These are phyloP conservation scores for Drosophila athabasca DNA, from an alignment of 1,140 invertebrate genomes.

Conservation along the genomic window DNA sequence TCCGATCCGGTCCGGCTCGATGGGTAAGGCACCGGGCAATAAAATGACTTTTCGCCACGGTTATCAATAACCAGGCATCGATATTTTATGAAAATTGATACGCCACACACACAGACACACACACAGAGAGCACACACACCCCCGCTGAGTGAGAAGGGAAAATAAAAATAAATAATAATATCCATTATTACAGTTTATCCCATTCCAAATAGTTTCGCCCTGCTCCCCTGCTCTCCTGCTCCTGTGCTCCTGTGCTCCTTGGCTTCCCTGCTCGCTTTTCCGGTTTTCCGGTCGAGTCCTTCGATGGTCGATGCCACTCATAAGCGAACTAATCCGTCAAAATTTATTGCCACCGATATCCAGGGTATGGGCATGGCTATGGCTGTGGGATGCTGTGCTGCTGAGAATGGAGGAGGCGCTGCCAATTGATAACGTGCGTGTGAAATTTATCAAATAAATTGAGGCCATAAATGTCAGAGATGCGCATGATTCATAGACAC, in stretches of 20 bases:
- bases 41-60: slow-evolving; percentile 78
- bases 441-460: slow-evolving; percentile 83
- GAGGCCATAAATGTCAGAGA: slow-evolving; percentile 79
- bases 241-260: too few relatives aligned
- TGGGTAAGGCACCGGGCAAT: slow-evolving; percentile 38
- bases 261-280: neutral
- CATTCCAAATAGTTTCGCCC: slow-evolving; percentile 65
- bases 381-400: too few relatives aligned
- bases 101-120: slow-evolving; percentile 46
- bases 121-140: neutral
- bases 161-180: slow-evolving; percentile 81
- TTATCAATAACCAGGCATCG: slow-evolving; percentile 79
- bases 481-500: slow-evolving; percentile 70
- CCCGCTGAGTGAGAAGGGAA: slow-evolving; percentile 30
- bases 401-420: slow-evolving; percentile 8
- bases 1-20: neutral
- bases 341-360: slow-evolving; percentile 71
- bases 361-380: too few relatives aligned
- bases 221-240: neutral
- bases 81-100: slow-evolving; percentile 82
- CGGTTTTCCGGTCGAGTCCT: slow-evolving; percentile 35
- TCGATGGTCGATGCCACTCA: slow-evolving; percentile 59
- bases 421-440: slow-evolving; percentile 81
- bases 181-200: slow-evolving; percentile 77
- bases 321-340: slow-evolving; percentile 81